These are phyloP conservation scores for Nycticorax nycticorax DNA, from an alignment of 2,113 vertebrate species.

Conservation along the genomic window DNA sequence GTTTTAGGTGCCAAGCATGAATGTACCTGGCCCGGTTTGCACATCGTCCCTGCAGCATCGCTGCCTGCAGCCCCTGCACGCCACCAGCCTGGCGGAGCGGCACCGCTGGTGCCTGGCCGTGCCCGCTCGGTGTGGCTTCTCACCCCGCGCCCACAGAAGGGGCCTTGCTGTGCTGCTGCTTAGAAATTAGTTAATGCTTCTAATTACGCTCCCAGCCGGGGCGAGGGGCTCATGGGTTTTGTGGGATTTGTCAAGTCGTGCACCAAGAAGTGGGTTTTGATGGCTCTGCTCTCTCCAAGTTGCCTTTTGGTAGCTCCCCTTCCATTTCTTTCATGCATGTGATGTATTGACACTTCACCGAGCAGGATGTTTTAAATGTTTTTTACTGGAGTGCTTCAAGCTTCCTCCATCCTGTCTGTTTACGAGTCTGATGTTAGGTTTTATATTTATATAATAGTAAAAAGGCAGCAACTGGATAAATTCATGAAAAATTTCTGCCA, in stretches of 20 bases:
- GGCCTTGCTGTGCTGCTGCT: not conserved
- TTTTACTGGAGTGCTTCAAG: not conserved
- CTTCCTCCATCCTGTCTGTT: not conserved
- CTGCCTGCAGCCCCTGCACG: accelerated
- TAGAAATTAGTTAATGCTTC: not conserved
- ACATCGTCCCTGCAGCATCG: accelerated
- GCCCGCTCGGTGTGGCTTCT: not conserved
- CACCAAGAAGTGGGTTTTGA: not conserved
- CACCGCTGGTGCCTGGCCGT: accelerated
- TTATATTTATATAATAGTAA: not conserved
- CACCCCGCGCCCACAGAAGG: accelerated
- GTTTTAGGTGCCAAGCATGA: not conserved
- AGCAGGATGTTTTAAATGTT: not conserved
- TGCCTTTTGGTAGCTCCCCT: not conserved
- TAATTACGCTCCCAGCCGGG: no score
- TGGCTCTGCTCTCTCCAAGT: not conserved
- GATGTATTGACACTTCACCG: not conserved
- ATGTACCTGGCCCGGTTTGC: accelerated
- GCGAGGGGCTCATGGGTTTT: accelerated
- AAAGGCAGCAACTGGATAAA: not conserved
- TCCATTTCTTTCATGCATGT: not conserved
- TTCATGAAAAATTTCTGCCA: not conserved
- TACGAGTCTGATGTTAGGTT: not conserved
- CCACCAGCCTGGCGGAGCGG: not conserved
- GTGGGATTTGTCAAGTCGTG: not conserved